phyloP scores from a whole-genome alignment of 2,113 vertebrate species.

The Muntiacus muntjak region DNA sequence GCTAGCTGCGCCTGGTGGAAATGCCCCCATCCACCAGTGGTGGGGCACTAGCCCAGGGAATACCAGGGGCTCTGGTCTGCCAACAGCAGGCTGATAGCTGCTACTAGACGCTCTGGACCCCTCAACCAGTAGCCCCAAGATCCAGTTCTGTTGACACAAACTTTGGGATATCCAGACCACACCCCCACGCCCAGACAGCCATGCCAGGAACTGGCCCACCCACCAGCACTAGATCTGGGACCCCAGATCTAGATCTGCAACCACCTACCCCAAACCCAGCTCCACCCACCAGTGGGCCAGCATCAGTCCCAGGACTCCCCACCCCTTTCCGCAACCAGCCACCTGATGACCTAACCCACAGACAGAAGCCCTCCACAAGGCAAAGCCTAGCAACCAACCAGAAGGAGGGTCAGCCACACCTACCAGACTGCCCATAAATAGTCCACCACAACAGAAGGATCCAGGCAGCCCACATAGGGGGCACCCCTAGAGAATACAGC shows the following conservation, averaged over 20 bases:
- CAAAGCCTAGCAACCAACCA: neutral
- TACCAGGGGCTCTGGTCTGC: neutral
- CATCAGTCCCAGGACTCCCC: neutral
- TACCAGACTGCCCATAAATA: neutral
- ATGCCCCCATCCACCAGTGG: neutral
- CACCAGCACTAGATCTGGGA: neutral
- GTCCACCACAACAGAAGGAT: neutral
- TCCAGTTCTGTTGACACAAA: neutral
- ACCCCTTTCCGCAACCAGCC: neutral
- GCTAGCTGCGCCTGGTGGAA: neutral
- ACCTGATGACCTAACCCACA: neutral
- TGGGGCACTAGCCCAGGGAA: neutral
- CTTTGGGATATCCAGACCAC: neutral
- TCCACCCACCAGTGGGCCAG: neutral
- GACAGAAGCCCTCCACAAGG: neutral
- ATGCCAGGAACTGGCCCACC: neutral
- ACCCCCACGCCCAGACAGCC: neutral
- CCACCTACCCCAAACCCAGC: neutral
- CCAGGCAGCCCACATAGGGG: neutral
- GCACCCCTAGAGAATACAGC: neutral
- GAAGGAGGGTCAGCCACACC: neutral
- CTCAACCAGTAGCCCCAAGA: neutral
- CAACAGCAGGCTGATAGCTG: neutral
- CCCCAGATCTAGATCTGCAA: neutral
- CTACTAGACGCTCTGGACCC: neutral